Base-by-base conservation (phyloP, 1,140 invertebrate species). In the Leptopilina clavipes region DNA sequence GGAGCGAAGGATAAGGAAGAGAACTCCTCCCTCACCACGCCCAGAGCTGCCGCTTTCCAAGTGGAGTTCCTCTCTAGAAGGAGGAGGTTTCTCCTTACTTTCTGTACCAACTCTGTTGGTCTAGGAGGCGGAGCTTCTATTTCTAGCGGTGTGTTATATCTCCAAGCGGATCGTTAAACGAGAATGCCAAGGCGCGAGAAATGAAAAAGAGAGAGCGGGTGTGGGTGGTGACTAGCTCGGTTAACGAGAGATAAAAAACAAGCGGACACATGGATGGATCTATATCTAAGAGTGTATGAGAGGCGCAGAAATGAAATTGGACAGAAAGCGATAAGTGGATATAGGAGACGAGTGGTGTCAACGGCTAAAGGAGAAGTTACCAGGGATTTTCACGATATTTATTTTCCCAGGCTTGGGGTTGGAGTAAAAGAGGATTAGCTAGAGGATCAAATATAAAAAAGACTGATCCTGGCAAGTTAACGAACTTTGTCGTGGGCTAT, bases 91-190 rank as follows among this genome's bases (percentile, higher is more conserved):
- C 80, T 82, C 79, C 79, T 82, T 76, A 75, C 70, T 74, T 76
- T 70, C 59, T 56, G 71, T 76, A 44, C 54, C 73, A 59, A 56
- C 74, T 78, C 76, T 52, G 37, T 73, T 81, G 70, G 80, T 87
- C 88, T 87, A 88, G 88, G 84, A 88, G 88, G 88, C 88, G 88
- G 88, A 82, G 88, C 88, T 79, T 88, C 85, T 87, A 88, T 88
- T 89, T 89, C 88, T 89, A 89, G 86, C 76, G 72, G 70, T 81
- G 73, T 45, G 56, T 31, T 54, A 45, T 76, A 75, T 72, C 76
- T 79, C 75, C 76, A 70, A 70, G 72, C 74, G 76, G 80, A 76
- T 82, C 83, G 83, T 83, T 81, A 81, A 83, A 75, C 25, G 79
- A 81, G 12, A 73, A 17, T 25, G 71, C 43, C 71, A 48, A 71